Base-by-base conservation (phyloP, 2,113 vertebrate species). In the Gallinago undulata region DNA sequence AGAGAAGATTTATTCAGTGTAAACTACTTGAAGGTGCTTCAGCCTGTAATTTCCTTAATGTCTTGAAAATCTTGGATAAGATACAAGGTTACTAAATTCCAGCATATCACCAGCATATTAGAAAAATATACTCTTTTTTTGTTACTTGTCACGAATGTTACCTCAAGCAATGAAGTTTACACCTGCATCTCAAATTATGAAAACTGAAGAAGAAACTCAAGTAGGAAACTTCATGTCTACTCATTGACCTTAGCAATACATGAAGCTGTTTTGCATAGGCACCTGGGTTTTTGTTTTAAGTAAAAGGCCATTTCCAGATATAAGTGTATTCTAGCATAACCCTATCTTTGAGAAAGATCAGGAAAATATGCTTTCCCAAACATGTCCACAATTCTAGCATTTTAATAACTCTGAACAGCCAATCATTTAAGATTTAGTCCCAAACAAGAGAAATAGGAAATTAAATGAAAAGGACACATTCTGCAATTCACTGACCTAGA, bases 401-500 rank as follows among this genome's bases (percentile, higher is more conserved):
- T 79, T 80, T 30, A 72, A 5, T 82, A 95, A 78, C 23, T 89
- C 22, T 59, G 47, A 53, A 66, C 8, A 91, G 59, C 64, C 60
- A 57, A 74, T 88, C 77, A 27, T 41, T 81, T 62, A 76, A 94
- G 67, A 78, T 17, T 69, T 53, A 63, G 70, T 89, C 39, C 62
- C 62, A 87, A 47, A 86, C 55, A 87, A 75, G 25, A 83, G 60
- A 93, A 96, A 74, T 4, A 56, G 64, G 80, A 95, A 96, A 89
- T 64, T 9, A 87, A 74, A 93, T 66, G 0, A 82, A 77, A 94
- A 73, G 3, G 62, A 56, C n/a, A 74, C 16, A 13, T 30, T 72
- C 50, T 85, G 45, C 48, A 87, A 55, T 23, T 16, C 45, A 74
- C 31, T 51, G n/a, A 59, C 47, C 43, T 23, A 47, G 5, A 72